These are phyloP conservation scores for Vidua chalybeata DNA, from an alignment of 2,113 vertebrate species.

Conservation along the genomic window DNA sequence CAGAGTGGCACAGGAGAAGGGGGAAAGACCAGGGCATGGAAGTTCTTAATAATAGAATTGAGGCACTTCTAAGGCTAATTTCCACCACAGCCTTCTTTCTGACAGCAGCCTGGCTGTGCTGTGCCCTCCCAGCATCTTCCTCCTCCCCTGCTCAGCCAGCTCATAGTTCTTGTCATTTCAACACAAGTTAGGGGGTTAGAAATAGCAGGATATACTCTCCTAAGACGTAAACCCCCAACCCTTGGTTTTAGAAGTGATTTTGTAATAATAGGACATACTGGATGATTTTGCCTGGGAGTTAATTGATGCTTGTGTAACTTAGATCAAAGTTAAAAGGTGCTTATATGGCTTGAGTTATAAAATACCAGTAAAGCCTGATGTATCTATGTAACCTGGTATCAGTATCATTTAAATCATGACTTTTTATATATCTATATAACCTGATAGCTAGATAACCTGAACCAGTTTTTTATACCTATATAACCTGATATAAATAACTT, in stretches of 20 bases:
- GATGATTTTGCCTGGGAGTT: not conserved
- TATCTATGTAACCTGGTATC: not conserved
- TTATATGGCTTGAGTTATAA: not conserved
- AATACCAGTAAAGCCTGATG: not conserved
- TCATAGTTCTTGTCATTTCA: not conserved
- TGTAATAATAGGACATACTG: not conserved
- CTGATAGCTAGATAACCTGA: not conserved
- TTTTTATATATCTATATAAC: not conserved
- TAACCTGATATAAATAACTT: not conserved
- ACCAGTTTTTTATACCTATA: not conserved
- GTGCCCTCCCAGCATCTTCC: not conserved
- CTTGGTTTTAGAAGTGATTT: not conserved
- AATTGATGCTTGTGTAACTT: not conserved
- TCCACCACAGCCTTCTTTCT: not conserved
- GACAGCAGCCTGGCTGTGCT: not conserved
- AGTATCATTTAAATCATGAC: not conserved
- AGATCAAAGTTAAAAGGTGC: not conserved
- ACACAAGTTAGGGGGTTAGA: not conserved
- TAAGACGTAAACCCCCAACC: not conserved
- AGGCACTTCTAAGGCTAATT: conserved; percentile 28
- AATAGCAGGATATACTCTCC: not conserved
- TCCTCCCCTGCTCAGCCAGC: not conserved
- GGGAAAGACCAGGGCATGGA: conserved; percentile 19
- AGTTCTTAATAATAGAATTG: conserved; percentile 13
- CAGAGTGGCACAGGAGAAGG: conserved; percentile 54